Base-by-base conservation (phyloP, 2,888 invertebrate species). In the Lamellibrachia columna region DNA sequence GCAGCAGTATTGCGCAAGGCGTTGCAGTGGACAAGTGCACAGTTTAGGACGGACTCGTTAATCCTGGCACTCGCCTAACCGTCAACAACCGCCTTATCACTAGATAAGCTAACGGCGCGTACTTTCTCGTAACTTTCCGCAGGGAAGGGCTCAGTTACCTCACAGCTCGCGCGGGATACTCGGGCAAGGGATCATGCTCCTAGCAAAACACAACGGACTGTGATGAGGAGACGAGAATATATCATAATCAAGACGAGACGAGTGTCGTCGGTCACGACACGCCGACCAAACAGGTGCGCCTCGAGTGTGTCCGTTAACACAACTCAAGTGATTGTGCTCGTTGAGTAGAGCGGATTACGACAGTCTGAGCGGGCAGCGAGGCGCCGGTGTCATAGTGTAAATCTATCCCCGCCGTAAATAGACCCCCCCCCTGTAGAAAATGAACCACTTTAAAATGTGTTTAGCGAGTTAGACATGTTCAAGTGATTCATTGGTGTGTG, bases 1-100 rank as follows among this genome's bases (percentile, higher is more conserved):
- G 75, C 75, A 75, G n/a, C 75, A 75, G 22, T 75, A 75, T 75
- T 75, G 22, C 75, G 75, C 75, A 75, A 75, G 75, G 75, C 75
- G 75, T 75, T 22, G 75, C n/a, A 22, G 75, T 22, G n/a, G 75
- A 75, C 6, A n/a, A 22, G 75, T 75, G 75, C 3, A n/a, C 6
- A 75, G 22, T 22, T 22, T 22, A 22, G 6, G 22, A 75, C 75
- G 60, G 4, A 1, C 60, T 75, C n/a, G 75, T 11, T 75, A 75
- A 22, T n/a, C 22, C n/a, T 75, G 75, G 75, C 75, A 22, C 75
- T 6, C 75, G 22, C 3, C 75, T n/a, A 75, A 75, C 6, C 15
- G 75, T 75, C n/a, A 75, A 75, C 9, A 55, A 3, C 15, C 75
- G 15, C n/a, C 3, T 75, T 3, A 75, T 75, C 22, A 15, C 6